A percentile compares a stretch with the other conserved stretches of the same genome.
These are phyloP conservation scores for Salticus scenicus DNA, from an alignment of 2,888 invertebrate genomes.

Conservation along the genomic window DNA sequence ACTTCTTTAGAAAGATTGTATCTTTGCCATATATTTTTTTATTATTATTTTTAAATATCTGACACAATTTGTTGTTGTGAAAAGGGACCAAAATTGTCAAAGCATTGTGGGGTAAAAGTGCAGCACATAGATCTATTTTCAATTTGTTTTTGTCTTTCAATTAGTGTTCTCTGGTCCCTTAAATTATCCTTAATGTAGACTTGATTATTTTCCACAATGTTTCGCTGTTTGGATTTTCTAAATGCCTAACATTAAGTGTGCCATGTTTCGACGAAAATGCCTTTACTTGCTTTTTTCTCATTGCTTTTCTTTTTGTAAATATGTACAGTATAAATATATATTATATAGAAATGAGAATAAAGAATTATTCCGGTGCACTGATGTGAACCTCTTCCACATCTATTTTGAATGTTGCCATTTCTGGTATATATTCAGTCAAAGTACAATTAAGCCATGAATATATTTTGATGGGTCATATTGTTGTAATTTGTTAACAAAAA, in stretches of 20 bases:
- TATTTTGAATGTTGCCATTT: neutral
- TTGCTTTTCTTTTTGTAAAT: slow-evolving; percentile 31
- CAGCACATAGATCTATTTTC: neutral
- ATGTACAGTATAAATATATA: slow-evolving; percentile 32
- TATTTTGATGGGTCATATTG: slow-evolving; percentile 12
- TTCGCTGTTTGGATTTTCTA: slow-evolving; percentile 39
- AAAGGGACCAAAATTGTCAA: slow-evolving; percentile 13
- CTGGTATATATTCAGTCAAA: neutral
- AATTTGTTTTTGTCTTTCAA: neutral
- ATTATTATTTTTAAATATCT: neutral
- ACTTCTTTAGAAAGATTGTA: neutral
- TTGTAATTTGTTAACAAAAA: slow-evolving; percentile 13
- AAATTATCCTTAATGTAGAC: neutral
- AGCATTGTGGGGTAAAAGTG: slow-evolving; percentile 4
- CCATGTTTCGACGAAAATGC: slow-evolving; percentile 45
- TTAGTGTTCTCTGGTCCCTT: neutral
- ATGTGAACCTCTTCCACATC: slow-evolving; percentile 10
- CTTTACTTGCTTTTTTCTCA: slow-evolving; percentile 26
- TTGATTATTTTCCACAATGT: slow-evolving; percentile 24
- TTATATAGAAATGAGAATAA: slow-evolving; percentile 23
- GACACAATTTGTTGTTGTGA: neutral
- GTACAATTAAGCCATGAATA: neutral
- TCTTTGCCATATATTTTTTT: slow-evolving; percentile 5
- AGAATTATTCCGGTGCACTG: slow-evolving; percentile 9
- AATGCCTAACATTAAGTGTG: slow-evolving; percentile 31